phyloP scores from a whole-genome alignment of 2,797 vertebrate species.

The Mycteria americana region DNA sequence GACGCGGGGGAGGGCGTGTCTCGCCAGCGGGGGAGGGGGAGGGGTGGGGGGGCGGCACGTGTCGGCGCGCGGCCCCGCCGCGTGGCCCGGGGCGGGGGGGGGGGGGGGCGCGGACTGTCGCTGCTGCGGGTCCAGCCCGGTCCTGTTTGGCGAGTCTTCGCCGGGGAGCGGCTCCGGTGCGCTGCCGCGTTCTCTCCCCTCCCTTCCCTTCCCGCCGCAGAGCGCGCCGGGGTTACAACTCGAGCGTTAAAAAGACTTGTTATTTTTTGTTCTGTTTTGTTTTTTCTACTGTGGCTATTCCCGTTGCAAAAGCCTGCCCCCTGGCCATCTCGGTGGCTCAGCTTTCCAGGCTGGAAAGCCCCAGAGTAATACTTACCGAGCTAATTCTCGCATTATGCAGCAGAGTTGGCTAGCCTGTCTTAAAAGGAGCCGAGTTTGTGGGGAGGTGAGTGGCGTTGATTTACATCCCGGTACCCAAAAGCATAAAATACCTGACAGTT shows the following conservation, averaged over 20 bases:
- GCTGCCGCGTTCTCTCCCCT: no score
- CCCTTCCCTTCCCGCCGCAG: background rate
- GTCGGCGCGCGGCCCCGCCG: background rate
- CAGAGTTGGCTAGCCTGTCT: background rate
- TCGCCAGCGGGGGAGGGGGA: no score
- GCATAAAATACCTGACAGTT: background rate
- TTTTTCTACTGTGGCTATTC: background rate
- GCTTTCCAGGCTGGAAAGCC: background rate
- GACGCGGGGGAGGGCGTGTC: background rate
- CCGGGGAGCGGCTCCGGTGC: background rate
- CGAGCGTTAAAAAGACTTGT: background rate
- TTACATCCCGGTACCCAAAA: background rate
- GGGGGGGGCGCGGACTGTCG: fast-evolving
- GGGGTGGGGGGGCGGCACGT: background rate
- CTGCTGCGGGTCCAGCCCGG: no score
- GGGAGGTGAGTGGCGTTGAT: background rate
- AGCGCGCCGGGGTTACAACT: background rate
- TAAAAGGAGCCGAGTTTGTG: background rate
- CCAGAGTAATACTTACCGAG: background rate
- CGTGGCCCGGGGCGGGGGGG: background rate
- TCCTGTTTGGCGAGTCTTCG: background rate
- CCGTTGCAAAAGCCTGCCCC: background rate
- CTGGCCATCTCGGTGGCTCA: background rate
- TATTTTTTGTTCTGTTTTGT: background rate
- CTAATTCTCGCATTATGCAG: background rate